Evolutionary conservation across 2,797 vertebrate genomes (phyloP), one percentile per base, ranked within the genome.

Genomic region (Parauchenoglanis punctatus): DNA sequence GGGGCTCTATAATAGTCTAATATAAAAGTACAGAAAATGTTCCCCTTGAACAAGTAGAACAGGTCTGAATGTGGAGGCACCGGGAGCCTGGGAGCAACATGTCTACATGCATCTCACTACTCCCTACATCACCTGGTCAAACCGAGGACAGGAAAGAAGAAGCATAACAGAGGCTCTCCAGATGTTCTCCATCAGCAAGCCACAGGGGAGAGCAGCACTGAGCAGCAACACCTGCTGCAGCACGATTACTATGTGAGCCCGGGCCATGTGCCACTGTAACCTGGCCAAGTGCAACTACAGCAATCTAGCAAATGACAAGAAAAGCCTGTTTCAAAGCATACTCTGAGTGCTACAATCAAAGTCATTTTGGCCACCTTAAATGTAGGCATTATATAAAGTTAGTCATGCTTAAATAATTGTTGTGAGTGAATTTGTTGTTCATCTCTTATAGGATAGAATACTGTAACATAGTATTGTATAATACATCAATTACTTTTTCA

Each of bases 51-150:
- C n/a, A 4, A 67, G 12, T 91, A 91, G 91, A 93, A 92, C 92
- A 94, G 93, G 92, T 93, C 92, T 91, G 94, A 91, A 93, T 93
- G 92, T 91, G 75, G 88, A 92, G 93, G 93, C 92, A 90, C 93
- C 94, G 94, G 95, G 94, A 95, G 95, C 94, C 93, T 94, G 92
- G 94, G 92, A 95, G 93, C 94, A 94, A 95, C 94, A 95, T 95
- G 95, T 95, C 93, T 92, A 96, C 95, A 96, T 89, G 94, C 92
- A 92, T 93, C 93, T 94, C 92, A 93, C 93, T 96, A 95, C 95
- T 95, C 92, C 89, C 94, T 95, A 95, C 95, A 95, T 94, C 93
- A 94, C 95, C 95, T 95, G 95, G 95, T 96, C 96, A 96, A 94
- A 95, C 93, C 91, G 93, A 93, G 95, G 95, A 95, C 95, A 96